phyloP scores from a whole-genome alignment of 1,140 invertebrate species.

The Heterodera carotae region DNA sequence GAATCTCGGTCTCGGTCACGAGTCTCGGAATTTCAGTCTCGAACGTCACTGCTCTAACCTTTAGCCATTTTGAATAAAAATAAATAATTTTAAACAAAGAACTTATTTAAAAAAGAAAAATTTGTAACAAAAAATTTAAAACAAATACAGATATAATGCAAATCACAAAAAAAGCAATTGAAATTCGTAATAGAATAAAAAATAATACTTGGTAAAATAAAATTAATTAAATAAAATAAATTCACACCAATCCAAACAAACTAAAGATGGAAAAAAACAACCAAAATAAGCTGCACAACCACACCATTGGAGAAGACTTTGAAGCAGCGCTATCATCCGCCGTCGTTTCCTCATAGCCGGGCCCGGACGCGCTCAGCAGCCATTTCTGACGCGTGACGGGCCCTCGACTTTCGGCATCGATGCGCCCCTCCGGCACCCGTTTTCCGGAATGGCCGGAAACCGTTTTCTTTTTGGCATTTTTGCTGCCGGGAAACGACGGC shows the following conservation, averaged over 20 bases:
- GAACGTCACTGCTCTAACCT: no score
- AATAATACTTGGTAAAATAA: no score
- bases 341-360: neutral
- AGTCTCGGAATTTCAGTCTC: no score
- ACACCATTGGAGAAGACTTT: neutral
- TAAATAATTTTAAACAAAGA: no score
- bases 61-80: no score
- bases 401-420: neutral
- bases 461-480: neutral
- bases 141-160: no score
- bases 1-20: no score
- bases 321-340: neutral
- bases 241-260: neutral
- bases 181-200: no score
- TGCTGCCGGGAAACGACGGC: neutral
- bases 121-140: no score
- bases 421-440: neutral
- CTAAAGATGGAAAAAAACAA: neutral
- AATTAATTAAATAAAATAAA: neutral
- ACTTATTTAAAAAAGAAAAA: no score
- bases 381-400: neutral
- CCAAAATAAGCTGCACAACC: slow-evolving; percentile 10
- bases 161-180: no score
- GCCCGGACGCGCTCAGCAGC: neutral
- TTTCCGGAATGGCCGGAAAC: neutral